Base-by-base conservation (phyloP, 2,888 invertebrate genomes). In the Drosophila subquinaria region DNA sequence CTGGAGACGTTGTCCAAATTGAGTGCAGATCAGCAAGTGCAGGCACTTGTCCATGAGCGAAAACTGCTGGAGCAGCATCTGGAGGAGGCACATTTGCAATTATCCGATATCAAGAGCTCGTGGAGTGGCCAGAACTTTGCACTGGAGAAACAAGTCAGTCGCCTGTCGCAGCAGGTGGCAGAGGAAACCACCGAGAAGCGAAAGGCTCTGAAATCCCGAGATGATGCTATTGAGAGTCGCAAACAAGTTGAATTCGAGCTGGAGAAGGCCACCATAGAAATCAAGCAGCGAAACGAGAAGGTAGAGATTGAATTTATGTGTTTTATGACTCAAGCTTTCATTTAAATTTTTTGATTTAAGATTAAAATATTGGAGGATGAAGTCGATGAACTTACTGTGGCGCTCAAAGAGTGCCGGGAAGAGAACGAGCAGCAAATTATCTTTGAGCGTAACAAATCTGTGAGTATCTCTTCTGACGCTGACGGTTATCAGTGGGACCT, bases 61-160 rank as follows among this genome's bases (percentile, higher is more conserved):
- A 94, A 94, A 74, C 91, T 96, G 27, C 93, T 97, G 35, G 96
- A 97, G 76, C 95, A 96, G 70, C 95, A 96, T 84, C 92, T 98
- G 66, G 96, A 97, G 83, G 98, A 98, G 90, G 95, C 97, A 0
- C 96, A 97, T 91, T 94, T 97, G 89, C 97, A 98, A 92, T 93
- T 98, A 36, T 96, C 96, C 0, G 97, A 98, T 88, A 97, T 98
- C 77, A 98, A 98, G 92, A 96, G 97, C 0, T 96, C 97, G 0
- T 98, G 98, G 98, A 97, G 97, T 88, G 96, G 97, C 13, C 97
- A 97, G 92, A 98, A 98, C 83, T 95, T 97, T 15, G 95, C 96
- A 0, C 93, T 98, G 43, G 98, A 98, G 92, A 97, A 97, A n/a
- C 98, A 98, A 95, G 96, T 97, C 73, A 96, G 96, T 82, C 95